These are phyloP conservation scores for Rhodeus uyekii DNA, from an alignment of 2,797 vertebrate genomes.

Conservation along the genomic window DNA sequence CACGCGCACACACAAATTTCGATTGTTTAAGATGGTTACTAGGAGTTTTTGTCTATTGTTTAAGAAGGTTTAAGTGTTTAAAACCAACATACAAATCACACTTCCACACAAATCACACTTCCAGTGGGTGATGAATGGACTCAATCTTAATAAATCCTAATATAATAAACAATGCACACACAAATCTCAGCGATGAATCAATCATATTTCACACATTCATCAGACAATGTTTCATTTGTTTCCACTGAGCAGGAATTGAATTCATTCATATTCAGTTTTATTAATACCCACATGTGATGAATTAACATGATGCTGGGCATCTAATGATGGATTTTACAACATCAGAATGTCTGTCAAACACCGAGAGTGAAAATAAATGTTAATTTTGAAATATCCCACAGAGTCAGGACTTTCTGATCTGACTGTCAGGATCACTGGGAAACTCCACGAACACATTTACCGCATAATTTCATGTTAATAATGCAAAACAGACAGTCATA, in stretches of 20 bases:
- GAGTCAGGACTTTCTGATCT: neutral
- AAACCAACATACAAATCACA: neutral
- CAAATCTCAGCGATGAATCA: neutral
- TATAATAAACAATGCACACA: too few relatives aligned
- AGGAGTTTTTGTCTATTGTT: too few relatives aligned
- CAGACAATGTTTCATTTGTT: neutral
- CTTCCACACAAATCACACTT: too few relatives aligned
- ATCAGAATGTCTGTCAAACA: neutral
- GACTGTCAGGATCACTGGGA: neutral
- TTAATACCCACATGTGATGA: slow-evolving; percentile 10
- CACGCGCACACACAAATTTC: too few relatives aligned
- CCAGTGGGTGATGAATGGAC: too few relatives aligned
- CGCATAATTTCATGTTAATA: neutral
- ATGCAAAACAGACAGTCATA: neutral
- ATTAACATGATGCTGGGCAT: neutral
- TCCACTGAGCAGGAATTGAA: neutral
- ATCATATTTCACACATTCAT: neutral
- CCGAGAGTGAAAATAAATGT: neutral
- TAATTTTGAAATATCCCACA: neutral
- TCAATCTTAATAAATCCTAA: too few relatives aligned
- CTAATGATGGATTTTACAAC: neutral
- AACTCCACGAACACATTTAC: neutral
- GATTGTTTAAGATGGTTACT: neutral
- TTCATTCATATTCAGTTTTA: slow-evolving; percentile 16
- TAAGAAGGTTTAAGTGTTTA: neutral